These are phyloP conservation scores for Tangara arthus DNA, from an alignment of 2,797 vertebrate species.

Conservation along the genomic window DNA sequence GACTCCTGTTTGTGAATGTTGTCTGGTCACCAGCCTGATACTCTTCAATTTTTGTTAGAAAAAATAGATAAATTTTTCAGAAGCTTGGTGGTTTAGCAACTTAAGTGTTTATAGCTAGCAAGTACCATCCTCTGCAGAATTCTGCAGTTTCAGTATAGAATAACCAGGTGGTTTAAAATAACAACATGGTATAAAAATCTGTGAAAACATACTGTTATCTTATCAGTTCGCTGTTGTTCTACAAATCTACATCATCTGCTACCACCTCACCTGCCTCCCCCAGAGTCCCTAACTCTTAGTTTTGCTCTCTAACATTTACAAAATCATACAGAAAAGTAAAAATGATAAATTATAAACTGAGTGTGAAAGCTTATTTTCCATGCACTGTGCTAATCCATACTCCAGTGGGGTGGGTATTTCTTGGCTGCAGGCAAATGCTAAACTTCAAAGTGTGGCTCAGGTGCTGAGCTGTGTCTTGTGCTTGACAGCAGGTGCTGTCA, in stretches of 20 bases:
- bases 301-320: not conserved
- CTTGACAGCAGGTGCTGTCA: not conserved
- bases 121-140: not conserved
- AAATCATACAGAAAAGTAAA: not conserved
- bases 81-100: not conserved
- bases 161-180: not conserved
- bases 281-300: not conserved
- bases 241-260: not conserved
- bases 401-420: not conserved
- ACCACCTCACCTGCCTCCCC: not conserved
- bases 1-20: not conserved
- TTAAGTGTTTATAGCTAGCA: not conserved
- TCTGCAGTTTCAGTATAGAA: not conserved
- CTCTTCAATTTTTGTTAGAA: not conserved
- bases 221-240: not conserved
- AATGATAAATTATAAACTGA: not conserved
- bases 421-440: not conserved
- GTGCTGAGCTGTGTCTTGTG: not conserved
- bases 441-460: not conserved
- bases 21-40: not conserved
- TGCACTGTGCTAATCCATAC: not conserved
- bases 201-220: not conserved
- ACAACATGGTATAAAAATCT: not conserved
- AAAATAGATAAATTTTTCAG: not conserved
- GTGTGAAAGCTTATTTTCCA: not conserved